Conservation (phyloP, 2,113 vertebrate species). For the Telmatochromis brichardi region DNA sequence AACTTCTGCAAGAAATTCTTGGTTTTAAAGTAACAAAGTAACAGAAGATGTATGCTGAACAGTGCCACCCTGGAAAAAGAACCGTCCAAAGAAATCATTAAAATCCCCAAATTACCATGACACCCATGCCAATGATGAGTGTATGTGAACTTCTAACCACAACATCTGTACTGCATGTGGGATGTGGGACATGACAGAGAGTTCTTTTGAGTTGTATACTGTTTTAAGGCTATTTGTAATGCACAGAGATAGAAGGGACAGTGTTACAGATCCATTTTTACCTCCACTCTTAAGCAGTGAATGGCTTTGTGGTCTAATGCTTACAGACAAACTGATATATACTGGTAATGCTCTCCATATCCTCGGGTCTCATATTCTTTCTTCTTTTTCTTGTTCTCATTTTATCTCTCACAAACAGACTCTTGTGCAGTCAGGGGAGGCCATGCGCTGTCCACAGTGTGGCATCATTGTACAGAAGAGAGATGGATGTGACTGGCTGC, state of each 20-base stretch:
- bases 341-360: background rate
- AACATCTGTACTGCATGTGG: background rate
- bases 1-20: background rate
- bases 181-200: background rate
- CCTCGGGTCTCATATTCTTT: background rate
- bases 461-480: conserved; percentile 90
- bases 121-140: background rate
- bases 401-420: conserved; percentile 48
- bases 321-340: background rate
- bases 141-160: background rate
- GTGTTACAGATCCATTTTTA: background rate
- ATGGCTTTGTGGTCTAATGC: background rate
- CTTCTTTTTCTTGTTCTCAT: background rate
- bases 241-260: background rate
- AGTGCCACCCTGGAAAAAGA: background rate
- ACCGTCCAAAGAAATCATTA: background rate
- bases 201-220: background rate
- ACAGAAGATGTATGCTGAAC: background rate
- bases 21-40: background rate
- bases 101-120: background rate
- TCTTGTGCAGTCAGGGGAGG: conserved; percentile 81
- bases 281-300: background rate
- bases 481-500: conserved; percentile 92
- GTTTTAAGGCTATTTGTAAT: background rate
- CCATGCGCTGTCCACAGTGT: conserved; percentile 90